phyloP scores from a whole-genome alignment of 2,113 vertebrate genomes.

The Siphamia tubifer region DNA sequence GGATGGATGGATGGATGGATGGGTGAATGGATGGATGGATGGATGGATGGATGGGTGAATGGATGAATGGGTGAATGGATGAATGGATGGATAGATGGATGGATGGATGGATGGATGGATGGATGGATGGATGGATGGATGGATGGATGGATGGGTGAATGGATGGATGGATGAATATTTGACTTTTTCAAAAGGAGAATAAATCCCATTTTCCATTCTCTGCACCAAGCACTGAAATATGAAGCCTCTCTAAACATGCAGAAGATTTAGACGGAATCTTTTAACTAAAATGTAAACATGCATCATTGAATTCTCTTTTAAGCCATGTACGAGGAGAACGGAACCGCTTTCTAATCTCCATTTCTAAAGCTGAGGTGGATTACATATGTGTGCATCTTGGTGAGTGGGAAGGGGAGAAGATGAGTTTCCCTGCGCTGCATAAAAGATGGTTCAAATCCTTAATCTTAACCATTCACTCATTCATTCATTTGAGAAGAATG shows the following conservation, averaged over 20 bases:
- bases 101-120: background rate
- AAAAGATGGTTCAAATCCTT: conserved; percentile 52
- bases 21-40: no score
- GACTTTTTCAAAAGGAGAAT: background rate
- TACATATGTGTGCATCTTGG: conserved; percentile 26
- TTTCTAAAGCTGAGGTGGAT: conserved; percentile 53
- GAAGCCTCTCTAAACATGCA: background rate
- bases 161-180: no score
- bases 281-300: conserved; percentile 40
- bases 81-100: background rate
- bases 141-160: no score
- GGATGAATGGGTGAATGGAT: no score
- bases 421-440: conserved; percentile 44
- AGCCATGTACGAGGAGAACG: conserved; percentile 19
- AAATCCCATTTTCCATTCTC: conserved; percentile 16
- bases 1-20: background rate
- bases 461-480: conserved; percentile 57
- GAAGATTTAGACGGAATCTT: conserved; percentile 29
- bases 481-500: conserved; percentile 22
- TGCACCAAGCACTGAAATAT: conserved; percentile 3
- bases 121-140: no score
- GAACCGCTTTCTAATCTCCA: conserved; percentile 57
- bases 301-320: conserved; percentile 33
- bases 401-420: conserved; percentile 56
- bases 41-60: no score